Percentiles rank a stretch among this genome's conserved stretches.
These are phyloP conservation scores for Gadopsis bispinosus DNA, from an alignment of 2,797 vertebrate genomes.

Conservation along the genomic window DNA sequence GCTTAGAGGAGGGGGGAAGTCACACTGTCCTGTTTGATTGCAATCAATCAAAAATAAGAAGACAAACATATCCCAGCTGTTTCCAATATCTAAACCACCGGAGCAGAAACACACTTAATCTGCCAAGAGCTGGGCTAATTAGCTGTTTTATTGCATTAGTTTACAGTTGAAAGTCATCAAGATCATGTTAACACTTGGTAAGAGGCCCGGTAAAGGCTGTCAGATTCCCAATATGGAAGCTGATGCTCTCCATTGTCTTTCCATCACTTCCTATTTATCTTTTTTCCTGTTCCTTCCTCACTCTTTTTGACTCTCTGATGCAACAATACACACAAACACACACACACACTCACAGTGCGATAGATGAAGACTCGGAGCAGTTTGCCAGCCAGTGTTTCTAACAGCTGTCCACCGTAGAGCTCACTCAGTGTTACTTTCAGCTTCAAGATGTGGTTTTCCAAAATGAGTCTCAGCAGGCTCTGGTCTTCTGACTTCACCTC, in stretches of 20 bases:
- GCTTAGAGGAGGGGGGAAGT: background rate
- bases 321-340: slow-evolving; percentile 15
- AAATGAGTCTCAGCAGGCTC: slow-evolving; percentile 85
- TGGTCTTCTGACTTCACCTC: slow-evolving; percentile 89
- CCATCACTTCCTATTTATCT: slow-evolving; percentile 8
- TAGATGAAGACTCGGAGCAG: slow-evolving; percentile 95
- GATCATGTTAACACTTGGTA: slow-evolving; percentile 39
- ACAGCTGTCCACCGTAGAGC: slow-evolving; percentile 93
- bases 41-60: slow-evolving; percentile 38
- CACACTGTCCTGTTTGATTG: slow-evolving; percentile 37
- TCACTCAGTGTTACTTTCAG: slow-evolving; percentile 91
- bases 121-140: slow-evolving; percentile 52
- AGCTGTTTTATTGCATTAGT: slow-evolving; percentile 49
- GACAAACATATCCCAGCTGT: slow-evolving; percentile 29
- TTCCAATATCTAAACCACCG: slow-evolving; percentile 13
- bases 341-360: slow-evolving; percentile 88
- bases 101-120: slow-evolving; percentile 17
- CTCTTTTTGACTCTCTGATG: slow-evolving; percentile 4
- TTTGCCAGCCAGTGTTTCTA: slow-evolving; percentile 94
- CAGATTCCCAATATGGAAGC: slow-evolving; percentile 36
- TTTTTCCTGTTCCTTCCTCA: background rate
- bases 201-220: slow-evolving; percentile 29
- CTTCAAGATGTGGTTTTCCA: slow-evolving; percentile 96
- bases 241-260: background rate
- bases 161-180: slow-evolving; percentile 39